A percentile compares a stretch with the other conserved stretches of the same genome.
Conservation (phyloP, 2,797 vertebrate species). For the Kryptolebias ocellatus region DNA sequence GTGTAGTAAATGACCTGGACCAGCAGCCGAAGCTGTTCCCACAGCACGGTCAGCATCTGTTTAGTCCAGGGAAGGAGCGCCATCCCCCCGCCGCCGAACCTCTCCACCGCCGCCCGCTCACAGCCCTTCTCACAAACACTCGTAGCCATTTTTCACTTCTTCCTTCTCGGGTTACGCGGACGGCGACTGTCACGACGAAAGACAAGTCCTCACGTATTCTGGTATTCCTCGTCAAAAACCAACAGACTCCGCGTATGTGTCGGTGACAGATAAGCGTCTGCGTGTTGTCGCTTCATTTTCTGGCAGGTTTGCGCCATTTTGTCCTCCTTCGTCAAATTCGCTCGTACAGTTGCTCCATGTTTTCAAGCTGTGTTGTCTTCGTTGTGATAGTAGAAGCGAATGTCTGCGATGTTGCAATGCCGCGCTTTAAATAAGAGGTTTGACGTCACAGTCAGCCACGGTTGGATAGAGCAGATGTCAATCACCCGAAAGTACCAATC, state of each 20-base stretch:
- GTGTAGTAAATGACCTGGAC: slow-evolving; percentile 83
- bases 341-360: slow-evolving; percentile 58
- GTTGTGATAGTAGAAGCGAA: slow-evolving; percentile 26
- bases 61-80: slow-evolving; percentile 81
- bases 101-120: slow-evolving; percentile 71
- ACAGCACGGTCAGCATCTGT: slow-evolving; percentile 79
- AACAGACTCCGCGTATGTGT: slow-evolving; percentile 51
- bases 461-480: slow-evolving; percentile 44
- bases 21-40: slow-evolving; percentile 82
- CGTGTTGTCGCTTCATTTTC: slow-evolving; percentile 72
- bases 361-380: slow-evolving; percentile 13
- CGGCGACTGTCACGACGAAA: background rate
- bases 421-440: background rate
- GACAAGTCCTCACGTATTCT: slow-evolving; percentile 78
- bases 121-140: slow-evolving; percentile 19
- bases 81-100: slow-evolving; percentile 73
- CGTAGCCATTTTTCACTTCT: slow-evolving; percentile 66
- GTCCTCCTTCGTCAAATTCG: slow-evolving; percentile 47
- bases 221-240: slow-evolving; percentile 77
- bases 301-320: slow-evolving; percentile 49
- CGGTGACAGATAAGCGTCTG: slow-evolving; percentile 42
- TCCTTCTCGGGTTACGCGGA: slow-evolving; percentile 1
- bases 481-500: background rate
- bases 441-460: slow-evolving; percentile 28
- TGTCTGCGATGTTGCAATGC: slow-evolving; percentile 33